A percentile compares a stretch with the other conserved stretches of the same genome.
phyloP scores from a whole-genome alignment of 2,888 invertebrate species.

The Steinernema scapterisci region DNA sequence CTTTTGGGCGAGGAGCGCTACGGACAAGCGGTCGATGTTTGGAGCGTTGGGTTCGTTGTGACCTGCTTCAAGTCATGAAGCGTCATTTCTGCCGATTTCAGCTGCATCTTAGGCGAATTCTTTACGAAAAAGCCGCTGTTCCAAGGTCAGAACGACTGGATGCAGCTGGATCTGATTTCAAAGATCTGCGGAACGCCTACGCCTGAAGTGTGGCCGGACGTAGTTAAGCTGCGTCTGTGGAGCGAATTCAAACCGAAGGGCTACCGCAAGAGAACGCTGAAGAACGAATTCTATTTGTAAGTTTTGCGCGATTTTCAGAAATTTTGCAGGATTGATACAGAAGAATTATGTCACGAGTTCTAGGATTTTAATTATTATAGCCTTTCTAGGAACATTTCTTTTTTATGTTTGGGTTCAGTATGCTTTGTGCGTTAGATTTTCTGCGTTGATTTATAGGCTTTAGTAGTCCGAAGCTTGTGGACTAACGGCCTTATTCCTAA shows the following conservation, averaged over 20 bases:
- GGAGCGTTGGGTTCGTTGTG: constrained; percentile 84
- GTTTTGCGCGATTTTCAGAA: constrained; percentile 48
- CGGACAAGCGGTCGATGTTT: constrained; percentile 95
- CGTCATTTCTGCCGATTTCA: constrained; percentile 53
- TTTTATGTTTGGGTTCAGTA: no score
- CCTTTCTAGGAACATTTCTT: no score
- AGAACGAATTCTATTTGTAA: constrained; percentile 86
- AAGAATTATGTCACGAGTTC: no score
- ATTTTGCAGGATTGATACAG: neutral
- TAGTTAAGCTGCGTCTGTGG: constrained; percentile 89
- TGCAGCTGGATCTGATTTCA: constrained; percentile 91
- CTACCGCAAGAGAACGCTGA: constrained; percentile 77
- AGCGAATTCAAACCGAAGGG: constrained; percentile 85
- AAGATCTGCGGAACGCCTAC: constrained; percentile 91
- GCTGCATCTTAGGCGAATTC: constrained; percentile 93
- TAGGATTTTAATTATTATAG: no score
- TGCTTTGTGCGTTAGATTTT: no score
- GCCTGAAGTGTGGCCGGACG: constrained; percentile 94
- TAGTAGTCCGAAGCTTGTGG: neutral
- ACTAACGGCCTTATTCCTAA: neutral
- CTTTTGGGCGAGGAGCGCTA: constrained; percentile 94
- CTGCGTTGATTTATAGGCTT: no score
- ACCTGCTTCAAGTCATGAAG: neutral
- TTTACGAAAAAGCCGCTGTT: constrained; percentile 94
- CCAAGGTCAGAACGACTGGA: constrained; percentile 83